Evolutionary conservation across 2,888 invertebrate species (phyloP).

Genomic region (Hymenopus coronatus): DNA sequence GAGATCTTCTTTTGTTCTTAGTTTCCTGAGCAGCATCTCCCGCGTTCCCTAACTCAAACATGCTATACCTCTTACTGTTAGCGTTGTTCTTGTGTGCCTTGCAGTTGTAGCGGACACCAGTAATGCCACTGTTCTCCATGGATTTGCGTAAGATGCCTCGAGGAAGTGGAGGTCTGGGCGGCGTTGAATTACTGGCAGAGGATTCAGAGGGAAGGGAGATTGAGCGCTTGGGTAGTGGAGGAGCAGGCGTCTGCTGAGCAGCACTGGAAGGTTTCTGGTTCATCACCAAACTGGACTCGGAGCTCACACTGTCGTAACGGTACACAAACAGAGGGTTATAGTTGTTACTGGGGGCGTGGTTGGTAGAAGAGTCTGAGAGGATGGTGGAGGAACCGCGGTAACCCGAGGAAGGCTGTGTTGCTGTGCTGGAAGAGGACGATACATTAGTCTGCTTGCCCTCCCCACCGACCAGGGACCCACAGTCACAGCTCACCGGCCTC

Average conservation of each 20-base stretch:
- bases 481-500: constrained; percentile 22
- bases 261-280: constrained; percentile 44
- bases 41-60: constrained; percentile 71
- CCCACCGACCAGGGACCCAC: constrained; percentile 4
- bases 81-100: constrained; percentile 51
- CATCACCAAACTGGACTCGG: constrained; percentile 64
- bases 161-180: constrained; percentile 70
- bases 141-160: constrained; percentile 69
- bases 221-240: constrained; percentile 66
- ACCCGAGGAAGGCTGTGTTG: constrained; percentile 73
- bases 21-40: constrained; percentile 44
- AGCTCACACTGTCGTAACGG: constrained; percentile 74
- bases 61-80: constrained; percentile 68
- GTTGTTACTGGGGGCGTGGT: constrained; percentile 60
- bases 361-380: constrained; percentile 68
- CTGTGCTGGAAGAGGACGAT: constrained; percentile 24
- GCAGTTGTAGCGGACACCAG: constrained; percentile 38
- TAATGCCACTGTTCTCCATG: constrained; percentile 45
- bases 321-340: constrained; percentile 76
- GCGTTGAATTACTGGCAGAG: constrained; percentile 42
- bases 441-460: constrained; percentile 19
- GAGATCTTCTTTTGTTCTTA: constrained; percentile 14
- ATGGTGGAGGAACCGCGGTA: constrained; percentile 84
- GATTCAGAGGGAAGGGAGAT: constrained; percentile 54
- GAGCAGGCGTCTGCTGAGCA: constrained; percentile 49